Evolutionary conservation across 2,888 invertebrate genomes (phyloP), one percentile per base, ranked within the genome.

Genomic region (Acronicta alni): DNA sequence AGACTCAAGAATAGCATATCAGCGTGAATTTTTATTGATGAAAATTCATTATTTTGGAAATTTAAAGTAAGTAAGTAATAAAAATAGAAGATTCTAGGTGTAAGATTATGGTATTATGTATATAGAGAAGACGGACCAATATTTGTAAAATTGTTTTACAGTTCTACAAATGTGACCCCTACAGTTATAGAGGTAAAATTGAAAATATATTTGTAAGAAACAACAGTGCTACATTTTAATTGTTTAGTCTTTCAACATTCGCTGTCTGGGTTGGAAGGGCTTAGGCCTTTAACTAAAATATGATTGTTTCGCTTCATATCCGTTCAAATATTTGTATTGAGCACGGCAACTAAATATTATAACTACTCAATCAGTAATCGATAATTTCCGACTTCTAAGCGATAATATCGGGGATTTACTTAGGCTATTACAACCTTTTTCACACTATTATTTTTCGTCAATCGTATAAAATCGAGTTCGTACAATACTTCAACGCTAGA

Each of bases 191-290:
- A 52, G 35, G 57, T 77, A 75, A 83, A 80, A 82, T 85, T 84
- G 79, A 83, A 84, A 83, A 84, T 84, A 85, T 77, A 85, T 82
- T 79, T 78, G 74, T 74, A 79, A 78, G 67, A 76, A 74, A 72
- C 68, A 81, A 80, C 76, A 78, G 66, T 68, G 65, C 57, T 72
- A 73, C 66, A 57, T 73, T 75, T 69, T 67, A 68, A 67, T 71
- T 58, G 2, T 38, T 64, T 57, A 87, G 85, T 85, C 83, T 87
- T 86, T 63, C 48, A 69, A 65, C 70, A 83, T 88, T 87, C 87
- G 88, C 87, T 86, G 87, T 83, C 81, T 76, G 55, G 71, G 72
- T 84, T 81, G 38, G 32, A 64, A 53, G 39, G 37, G 30, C 26
- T 62, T 77, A 75, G 72, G 65, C 69, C 72, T 57, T 58, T 38